phyloP scores from a whole-genome alignment of 2,113 vertebrate species.

The Apodemus sylvaticus region DNA sequence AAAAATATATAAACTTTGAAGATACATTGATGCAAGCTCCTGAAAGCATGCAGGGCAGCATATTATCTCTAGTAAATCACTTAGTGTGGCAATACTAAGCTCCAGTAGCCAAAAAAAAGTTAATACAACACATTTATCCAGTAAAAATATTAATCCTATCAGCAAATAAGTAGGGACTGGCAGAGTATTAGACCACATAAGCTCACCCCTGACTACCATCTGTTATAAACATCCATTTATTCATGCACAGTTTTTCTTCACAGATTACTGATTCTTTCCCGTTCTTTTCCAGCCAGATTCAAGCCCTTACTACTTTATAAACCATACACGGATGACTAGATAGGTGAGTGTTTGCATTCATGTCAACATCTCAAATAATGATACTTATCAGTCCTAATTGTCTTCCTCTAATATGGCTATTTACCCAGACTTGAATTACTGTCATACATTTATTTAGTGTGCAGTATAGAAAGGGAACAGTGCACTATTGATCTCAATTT shows the following conservation, averaged over 20 bases:
- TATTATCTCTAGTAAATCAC: constrained; percentile 38
- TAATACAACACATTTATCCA: background rate
- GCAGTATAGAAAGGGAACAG: constrained; percentile 38
- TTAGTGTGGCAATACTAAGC: background rate
- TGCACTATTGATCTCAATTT: constrained; percentile 47
- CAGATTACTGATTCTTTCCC: background rate
- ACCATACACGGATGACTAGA: constrained; percentile 1
- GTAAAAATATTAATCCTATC: background rate
- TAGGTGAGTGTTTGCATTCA: constrained; percentile 23
- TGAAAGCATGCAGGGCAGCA: background rate
- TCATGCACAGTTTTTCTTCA: background rate
- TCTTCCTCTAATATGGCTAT: constrained; percentile 43
- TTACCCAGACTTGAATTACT: constrained; percentile 37
- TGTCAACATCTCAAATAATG: constrained; percentile 45
- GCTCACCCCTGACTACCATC: background rate
- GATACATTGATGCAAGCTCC: background rate
- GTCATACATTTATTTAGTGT: constrained; percentile 46
- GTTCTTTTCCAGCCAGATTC: background rate
- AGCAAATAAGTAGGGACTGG: background rate
- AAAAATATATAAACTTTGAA: background rate
- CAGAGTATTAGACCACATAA: background rate
- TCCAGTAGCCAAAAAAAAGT: background rate
- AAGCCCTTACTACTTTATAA: constrained; percentile 39
- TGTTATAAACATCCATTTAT: background rate
- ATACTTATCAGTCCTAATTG: constrained; percentile 37